Conservation (phyloP, 1,140 invertebrate genomes). For the Cotesia glomerata region DNA sequence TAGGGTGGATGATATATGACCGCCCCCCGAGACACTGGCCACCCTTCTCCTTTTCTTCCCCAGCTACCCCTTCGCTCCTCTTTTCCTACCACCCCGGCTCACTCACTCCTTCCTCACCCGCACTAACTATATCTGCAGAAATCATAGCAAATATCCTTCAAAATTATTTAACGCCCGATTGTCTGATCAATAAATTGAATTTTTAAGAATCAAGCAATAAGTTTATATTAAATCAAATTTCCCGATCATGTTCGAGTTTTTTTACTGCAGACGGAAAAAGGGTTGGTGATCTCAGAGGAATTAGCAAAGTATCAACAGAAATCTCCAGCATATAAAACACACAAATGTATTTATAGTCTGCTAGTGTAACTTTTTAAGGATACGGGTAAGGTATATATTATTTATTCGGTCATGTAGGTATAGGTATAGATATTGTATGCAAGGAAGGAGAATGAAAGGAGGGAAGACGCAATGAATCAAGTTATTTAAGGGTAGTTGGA, state of each 20-base stretch:
- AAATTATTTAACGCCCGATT: neutral
- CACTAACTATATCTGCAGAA: neutral
- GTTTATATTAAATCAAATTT: no score
- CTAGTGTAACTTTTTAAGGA: conserved; percentile 16
- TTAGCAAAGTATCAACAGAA: conserved; percentile 57
- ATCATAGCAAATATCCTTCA: neutral
- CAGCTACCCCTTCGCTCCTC: neutral
- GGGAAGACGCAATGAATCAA: conserved; percentile 56
- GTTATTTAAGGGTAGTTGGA: conserved; percentile 64
- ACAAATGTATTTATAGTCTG: no score
- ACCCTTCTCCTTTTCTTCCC: conserved; percentile 42
- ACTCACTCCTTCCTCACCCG: no score
- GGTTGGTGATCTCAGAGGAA: conserved; percentile 49
- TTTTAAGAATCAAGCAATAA: no score
- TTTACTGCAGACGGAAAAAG: neutral
- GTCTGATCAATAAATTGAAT: neutral
- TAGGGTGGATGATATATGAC: conserved; percentile 63
- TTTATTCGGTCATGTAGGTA: neutral
- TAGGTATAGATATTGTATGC: neutral
- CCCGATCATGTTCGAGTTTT: no score
- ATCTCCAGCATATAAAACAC: neutral
- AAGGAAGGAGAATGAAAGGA: neutral
- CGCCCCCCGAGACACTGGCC: conserved; percentile 61
- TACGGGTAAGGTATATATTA: conserved; percentile 11
- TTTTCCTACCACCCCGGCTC: no score